These are phyloP conservation scores for Craniophora ligustri DNA, from an alignment of 2,888 invertebrate genomes.

Conservation along the genomic window DNA sequence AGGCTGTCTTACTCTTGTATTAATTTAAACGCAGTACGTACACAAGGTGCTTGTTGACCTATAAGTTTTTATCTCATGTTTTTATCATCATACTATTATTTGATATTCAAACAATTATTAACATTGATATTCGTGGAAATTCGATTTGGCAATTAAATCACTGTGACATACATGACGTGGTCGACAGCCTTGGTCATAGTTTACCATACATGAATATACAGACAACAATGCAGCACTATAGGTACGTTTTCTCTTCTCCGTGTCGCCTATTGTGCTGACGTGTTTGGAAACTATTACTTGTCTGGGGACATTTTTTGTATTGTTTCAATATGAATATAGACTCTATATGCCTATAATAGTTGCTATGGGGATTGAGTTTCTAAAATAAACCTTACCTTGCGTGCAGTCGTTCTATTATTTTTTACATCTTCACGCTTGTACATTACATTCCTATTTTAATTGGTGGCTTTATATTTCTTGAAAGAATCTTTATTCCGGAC, in stretches of 20 bases:
- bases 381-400: conserved; percentile 28
- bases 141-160: conserved; percentile 61
- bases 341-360: conserved; percentile 17
- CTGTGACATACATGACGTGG: conserved; percentile 62
- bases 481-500: conserved; percentile 7
- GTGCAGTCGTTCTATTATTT: conserved; percentile 21
- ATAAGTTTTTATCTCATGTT: not conserved
- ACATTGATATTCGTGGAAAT: conserved; percentile 21
- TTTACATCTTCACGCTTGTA: conserved; percentile 23
- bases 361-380: conserved; percentile 38
- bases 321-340: conserved; percentile 36
- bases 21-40: not conserved
- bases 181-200: conserved; percentile 67
- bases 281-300: conserved; percentile 52
- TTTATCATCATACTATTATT: not conserved
- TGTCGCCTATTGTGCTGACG: conserved; percentile 49
- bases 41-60: not conserved
- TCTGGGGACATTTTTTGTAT: conserved; percentile 45
- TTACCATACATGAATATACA: conserved; percentile 74
- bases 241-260: conserved; percentile 59
- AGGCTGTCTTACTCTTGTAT: not conserved
- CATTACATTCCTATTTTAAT: conserved; percentile 24
- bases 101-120: not conserved
- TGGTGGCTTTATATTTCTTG: conserved; percentile 20
- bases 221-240: conserved; percentile 57